phyloP scores from a whole-genome alignment of 2,797 vertebrate species.

The Numenius phaeopus region DNA sequence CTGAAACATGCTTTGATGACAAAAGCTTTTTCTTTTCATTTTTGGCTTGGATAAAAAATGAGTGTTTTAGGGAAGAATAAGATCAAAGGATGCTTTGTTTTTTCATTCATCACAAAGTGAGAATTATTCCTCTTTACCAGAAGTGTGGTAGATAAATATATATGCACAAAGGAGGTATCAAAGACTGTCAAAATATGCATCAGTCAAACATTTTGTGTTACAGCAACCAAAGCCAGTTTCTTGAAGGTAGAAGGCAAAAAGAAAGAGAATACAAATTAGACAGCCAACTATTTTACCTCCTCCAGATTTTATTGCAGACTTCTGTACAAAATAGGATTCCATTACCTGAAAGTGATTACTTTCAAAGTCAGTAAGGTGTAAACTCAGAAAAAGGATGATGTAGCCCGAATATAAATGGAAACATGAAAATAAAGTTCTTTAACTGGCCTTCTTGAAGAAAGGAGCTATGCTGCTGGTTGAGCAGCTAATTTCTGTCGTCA shows the following conservation, averaged over 20 bases:
- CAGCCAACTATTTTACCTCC: background rate
- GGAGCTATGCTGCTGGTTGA: background rate
- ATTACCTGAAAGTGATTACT: background rate
- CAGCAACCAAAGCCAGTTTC: background rate
- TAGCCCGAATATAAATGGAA: background rate
- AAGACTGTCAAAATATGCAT: conserved; percentile 14
- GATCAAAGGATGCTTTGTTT: conserved; percentile 50
- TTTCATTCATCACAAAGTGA: background rate
- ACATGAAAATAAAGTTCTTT: background rate
- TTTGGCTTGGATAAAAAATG: conserved; percentile 12
- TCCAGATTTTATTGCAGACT: background rate
- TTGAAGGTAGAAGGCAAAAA: background rate
- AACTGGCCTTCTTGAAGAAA: background rate
- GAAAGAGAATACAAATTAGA: background rate
- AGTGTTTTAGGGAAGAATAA: background rate
- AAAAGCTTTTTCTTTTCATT: background rate
- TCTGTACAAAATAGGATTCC: background rate
- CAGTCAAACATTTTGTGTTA: background rate
- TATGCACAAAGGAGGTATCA: conserved; percentile 16
- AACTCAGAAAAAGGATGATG: background rate
- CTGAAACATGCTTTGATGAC: conserved; percentile 11
- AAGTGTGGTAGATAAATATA: background rate
- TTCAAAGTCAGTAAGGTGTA: background rate
- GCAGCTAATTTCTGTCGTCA: background rate
- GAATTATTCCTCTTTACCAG: background rate